phyloP scores from a whole-genome alignment of 2,797 vertebrate genomes.

The Rhinogobio ventralis region DNA sequence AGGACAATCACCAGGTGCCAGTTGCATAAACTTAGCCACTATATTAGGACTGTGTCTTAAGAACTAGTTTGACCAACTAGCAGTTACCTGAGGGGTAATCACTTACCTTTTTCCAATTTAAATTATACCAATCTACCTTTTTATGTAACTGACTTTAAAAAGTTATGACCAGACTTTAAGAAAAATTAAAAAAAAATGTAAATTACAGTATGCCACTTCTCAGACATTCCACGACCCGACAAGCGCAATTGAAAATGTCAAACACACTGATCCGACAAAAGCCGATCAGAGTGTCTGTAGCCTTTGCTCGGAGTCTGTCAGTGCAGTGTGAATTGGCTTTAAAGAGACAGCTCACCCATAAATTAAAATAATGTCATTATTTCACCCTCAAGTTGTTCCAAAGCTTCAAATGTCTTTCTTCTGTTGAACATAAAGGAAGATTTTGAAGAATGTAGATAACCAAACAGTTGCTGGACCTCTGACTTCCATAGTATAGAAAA shows the following conservation, averaged over 20 bases:
- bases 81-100: background rate
- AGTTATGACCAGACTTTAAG: background rate
- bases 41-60: background rate
- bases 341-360: no score
- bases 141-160: background rate
- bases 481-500: background rate
- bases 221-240: no score
- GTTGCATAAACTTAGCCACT: no score
- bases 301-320: background rate
- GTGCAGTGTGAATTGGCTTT: background rate
- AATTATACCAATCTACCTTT: background rate
- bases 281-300: background rate
- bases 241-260: background rate
- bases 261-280: background rate
- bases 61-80: no score
- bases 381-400: background rate
- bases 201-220: no score
- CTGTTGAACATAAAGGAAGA: background rate
- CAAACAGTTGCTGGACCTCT: background rate
- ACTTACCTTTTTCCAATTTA: background rate
- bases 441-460: background rate
- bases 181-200: no score
- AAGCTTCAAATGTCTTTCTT: background rate
- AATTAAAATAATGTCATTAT: no score
- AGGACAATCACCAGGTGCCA: background rate